Percentiles rank a stretch among this genome's conserved stretches.
Evolutionary conservation across 2,888 invertebrate species (phyloP).

Genomic region (Folsomia manolachei): DNA sequence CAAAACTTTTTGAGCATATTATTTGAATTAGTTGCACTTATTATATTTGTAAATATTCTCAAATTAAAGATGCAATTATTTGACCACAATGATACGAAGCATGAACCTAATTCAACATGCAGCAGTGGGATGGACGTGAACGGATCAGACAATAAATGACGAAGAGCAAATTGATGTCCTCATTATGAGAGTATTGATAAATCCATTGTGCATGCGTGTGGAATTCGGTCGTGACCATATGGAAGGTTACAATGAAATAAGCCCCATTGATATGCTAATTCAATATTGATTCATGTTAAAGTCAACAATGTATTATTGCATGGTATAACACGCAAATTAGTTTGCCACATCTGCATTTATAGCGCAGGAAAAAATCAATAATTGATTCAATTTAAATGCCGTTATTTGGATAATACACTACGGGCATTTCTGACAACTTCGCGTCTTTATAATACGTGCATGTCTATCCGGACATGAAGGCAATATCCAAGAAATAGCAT

Average conservation of each 20-base stretch:
- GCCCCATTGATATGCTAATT: not conserved
- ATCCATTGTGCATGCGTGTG: not conserved
- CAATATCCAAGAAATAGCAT: no score
- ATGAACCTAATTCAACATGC: not conserved
- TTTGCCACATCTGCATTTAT: not conserved
- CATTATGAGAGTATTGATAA: not conserved
- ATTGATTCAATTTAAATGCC: not conserved
- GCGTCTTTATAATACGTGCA: not conserved
- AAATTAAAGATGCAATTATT: not conserved
- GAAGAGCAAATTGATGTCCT: not conserved
- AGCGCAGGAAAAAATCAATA: not conserved
- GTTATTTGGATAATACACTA: not conserved
- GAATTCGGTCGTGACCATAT: not conserved
- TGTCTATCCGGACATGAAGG: no score
- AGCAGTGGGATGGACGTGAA: not conserved
- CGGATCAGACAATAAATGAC: not conserved
- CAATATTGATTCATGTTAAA: not conserved
- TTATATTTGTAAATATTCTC: no score
- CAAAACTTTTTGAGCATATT: not conserved
- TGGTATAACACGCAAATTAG: not conserved
- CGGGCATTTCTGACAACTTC: not conserved
- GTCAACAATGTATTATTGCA: not conserved
- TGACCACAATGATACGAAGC: not conserved
- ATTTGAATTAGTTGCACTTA: no score
- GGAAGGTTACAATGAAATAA: not conserved